These are phyloP conservation scores for Coleophora flavipennella DNA, from an alignment of 2,888 invertebrate genomes.

Conservation along the genomic window DNA sequence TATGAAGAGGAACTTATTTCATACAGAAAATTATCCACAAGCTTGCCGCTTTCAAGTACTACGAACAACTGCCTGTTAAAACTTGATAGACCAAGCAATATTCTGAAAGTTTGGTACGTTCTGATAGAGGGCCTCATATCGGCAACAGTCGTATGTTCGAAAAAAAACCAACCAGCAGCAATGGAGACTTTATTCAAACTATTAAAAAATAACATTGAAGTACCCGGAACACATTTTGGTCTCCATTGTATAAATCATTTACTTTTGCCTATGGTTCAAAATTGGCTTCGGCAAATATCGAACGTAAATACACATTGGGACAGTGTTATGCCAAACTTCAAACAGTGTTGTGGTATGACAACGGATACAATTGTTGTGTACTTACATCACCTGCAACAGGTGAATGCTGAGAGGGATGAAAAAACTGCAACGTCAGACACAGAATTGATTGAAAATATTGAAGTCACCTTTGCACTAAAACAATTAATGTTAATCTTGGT, in stretches of 20 bases:
- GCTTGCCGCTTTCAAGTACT: slow-evolving; percentile 57
- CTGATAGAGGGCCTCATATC: slow-evolving; percentile 89
- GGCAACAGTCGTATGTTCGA: slow-evolving; percentile 87
- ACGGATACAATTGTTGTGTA: slow-evolving; percentile 93
- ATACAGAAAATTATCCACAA: slow-evolving; percentile 74
- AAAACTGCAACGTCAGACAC: slow-evolving; percentile 44
- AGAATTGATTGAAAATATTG: slow-evolving; percentile 71
- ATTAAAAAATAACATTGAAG: slow-evolving; percentile 80
- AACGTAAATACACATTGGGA: slow-evolving; percentile 82
- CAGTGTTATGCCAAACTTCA: slow-evolving; percentile 89
- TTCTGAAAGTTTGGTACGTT: slow-evolving; percentile 92
- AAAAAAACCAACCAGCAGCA: slow-evolving; percentile 89
- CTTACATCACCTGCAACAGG: slow-evolving; percentile 81
- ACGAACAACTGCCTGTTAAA: slow-evolving; percentile 73
- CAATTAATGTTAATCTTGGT: slow-evolving; percentile 88
- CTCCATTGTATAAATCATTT: slow-evolving; percentile 94
- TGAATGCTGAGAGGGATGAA: slow-evolving; percentile 56
- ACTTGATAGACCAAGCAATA: slow-evolving; percentile 85
- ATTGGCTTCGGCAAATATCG: slow-evolving; percentile 87
- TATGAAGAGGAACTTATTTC: slow-evolving; percentile 78
- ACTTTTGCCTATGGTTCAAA: slow-evolving; percentile 92
- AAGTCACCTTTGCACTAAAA: slow-evolving; percentile 84
- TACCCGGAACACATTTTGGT: slow-evolving; percentile 91
- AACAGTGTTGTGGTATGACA: slow-evolving; percentile 94
- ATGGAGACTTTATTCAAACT: slow-evolving; percentile 91